Base-by-base conservation (phyloP, 2,888 invertebrate genomes). In the Minunthozetes semirufus region DNA sequence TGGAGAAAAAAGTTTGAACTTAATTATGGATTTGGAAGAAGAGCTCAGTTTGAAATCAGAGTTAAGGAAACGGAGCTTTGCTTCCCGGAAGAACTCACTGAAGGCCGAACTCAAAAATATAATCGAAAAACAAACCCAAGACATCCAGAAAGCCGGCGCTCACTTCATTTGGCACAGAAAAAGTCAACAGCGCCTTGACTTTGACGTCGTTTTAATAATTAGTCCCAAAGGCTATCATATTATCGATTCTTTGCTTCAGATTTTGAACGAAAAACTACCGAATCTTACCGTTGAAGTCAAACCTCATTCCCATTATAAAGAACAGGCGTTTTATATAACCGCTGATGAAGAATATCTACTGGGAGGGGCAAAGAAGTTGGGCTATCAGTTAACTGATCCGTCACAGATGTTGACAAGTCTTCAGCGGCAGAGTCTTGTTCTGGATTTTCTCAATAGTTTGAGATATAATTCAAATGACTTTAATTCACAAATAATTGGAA, bases 251-350 rank as follows among this genome's bases (percentile, higher is more conserved):
- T 74, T 74, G 29, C 50, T 61, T 4, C 63, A 74, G 27, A 66
- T 74, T 11, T n/a, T 74, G n/a, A 68, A 48, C 22, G 25, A 48
- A 66, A 42, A 33, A 53, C 33, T 74, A 27, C 74, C 74, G 11
- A 25, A 74, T 33, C 50, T 74, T 13, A 17, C 46, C 6, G 25
- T 66, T 22, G 66, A 74, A 53, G 42, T 48, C 6, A 66, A 74
- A 50, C 42, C 66, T 68, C 66, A 66, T 17, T 46, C 73, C 19
- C 66, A 73, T 56, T 29, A 68, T 22, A 71, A 61, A 9, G 74
- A 76, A 74, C 46, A 71, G 42, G 76, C 74, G 6, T 72, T 76
- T 53, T 76, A 76, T 66, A 42, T 76, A n/a, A 25, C 61, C 8
- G 76, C 74, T 11, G 68, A 22, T 17, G 63, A 71, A 19, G 70